Evolutionary conservation across 2,113 vertebrate genomes (phyloP).

Genomic region (Corapipo altera): DNA sequence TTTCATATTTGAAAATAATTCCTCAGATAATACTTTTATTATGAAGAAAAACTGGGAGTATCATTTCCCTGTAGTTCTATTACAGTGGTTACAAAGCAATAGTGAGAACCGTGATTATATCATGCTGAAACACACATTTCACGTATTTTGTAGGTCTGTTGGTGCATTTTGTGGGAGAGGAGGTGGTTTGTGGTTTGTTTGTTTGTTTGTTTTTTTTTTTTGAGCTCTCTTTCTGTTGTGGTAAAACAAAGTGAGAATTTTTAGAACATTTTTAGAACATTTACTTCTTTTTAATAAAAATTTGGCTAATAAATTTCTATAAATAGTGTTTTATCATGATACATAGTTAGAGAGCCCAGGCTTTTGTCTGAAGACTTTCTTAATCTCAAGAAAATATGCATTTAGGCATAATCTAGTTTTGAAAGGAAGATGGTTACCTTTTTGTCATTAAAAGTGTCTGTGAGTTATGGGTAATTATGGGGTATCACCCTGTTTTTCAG

Average conservation of each 20-base stretch:
- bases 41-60: neutral
- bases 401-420: neutral
- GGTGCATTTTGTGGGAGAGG: neutral
- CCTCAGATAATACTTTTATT: neutral
- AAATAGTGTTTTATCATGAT: neutral
- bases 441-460: neutral
- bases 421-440: neutral
- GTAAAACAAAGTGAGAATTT: neutral
- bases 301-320: neutral
- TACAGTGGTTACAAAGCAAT: neutral
- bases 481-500: neutral
- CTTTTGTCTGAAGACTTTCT: neutral
- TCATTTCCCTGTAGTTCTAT: neutral
- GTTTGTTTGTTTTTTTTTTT: neutral
- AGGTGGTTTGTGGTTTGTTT: neutral
- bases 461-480: neutral
- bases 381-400: neutral
- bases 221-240: neutral
- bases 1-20: neutral
- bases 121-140: neutral
- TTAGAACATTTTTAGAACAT: neutral
- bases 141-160: neutral
- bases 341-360: rapidly evolving
- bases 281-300: neutral
- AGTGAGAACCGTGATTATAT: neutral